These are phyloP conservation scores for Columba guinea DNA, from an alignment of 2,797 vertebrate species.

Conservation along the genomic window DNA sequence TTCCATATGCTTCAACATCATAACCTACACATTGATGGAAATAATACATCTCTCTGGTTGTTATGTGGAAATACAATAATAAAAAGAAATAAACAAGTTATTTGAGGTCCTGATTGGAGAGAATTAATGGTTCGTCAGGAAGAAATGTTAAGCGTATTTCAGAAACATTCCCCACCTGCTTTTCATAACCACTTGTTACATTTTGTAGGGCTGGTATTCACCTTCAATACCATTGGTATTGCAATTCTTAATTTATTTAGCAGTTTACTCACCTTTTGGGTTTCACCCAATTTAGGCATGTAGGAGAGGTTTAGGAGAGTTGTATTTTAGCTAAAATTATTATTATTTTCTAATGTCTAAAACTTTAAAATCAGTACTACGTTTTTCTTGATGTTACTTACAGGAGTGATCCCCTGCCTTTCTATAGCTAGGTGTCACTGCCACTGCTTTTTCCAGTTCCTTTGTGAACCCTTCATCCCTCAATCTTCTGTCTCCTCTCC, in stretches of 20 bases:
- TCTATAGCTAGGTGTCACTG: neutral
- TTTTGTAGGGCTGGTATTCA: neutral
- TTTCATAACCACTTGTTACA: neutral
- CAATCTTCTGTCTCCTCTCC: neutral
- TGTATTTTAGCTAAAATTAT: neutral
- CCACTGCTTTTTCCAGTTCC: neutral
- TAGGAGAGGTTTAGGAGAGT: neutral
- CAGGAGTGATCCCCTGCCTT: neutral
- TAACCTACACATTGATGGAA: neutral
- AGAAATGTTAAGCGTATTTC: neutral
- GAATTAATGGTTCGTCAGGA: neutral
- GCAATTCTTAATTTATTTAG: neutral
- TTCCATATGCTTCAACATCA: neutral
- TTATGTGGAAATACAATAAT: neutral
- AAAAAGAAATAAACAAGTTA: neutral
- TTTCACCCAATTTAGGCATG: neutral
- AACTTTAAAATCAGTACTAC: neutral
- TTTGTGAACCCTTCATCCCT: neutral
- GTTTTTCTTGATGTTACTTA: neutral
- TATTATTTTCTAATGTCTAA: neutral
- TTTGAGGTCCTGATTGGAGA: neutral
- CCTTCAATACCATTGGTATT: neutral
- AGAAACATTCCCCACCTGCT: neutral
- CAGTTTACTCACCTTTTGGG: neutral
- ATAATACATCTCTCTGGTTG: neutral